Percentiles rank a stretch among this genome's conserved stretches.
Evolutionary conservation across 2,797 vertebrate genomes (phyloP).

Genomic region (Artibeus jamaicensis): DNA sequence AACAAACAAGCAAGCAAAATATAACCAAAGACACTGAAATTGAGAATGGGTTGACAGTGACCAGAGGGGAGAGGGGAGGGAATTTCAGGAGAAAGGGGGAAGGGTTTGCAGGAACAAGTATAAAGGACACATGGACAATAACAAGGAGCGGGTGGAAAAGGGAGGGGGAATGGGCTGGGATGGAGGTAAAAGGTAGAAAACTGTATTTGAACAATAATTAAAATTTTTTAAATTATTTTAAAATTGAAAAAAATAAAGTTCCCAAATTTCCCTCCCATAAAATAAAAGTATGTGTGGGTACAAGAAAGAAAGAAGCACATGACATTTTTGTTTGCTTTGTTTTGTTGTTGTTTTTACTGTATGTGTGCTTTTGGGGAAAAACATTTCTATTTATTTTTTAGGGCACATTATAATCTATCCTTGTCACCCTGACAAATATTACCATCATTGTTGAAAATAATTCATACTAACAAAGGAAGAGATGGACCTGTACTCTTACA

Average conservation of each 20-base stretch:
- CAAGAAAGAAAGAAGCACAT: not conserved
- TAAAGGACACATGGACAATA: no score
- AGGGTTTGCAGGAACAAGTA: no score
- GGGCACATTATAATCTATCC: conserved; percentile 40
- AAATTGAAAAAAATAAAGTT: not conserved
- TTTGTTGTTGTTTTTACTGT: not conserved
- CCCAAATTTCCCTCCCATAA: not conserved
- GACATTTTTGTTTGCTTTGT: not conserved
- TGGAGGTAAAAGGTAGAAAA: no score
- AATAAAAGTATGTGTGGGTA: not conserved
- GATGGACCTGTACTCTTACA: conserved; percentile 44
- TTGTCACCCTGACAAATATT: conserved; percentile 67
- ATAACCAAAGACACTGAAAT: no score
- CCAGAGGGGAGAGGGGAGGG: no score
- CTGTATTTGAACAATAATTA: no score
- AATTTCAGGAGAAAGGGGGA: no score
- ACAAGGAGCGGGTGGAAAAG: no score
- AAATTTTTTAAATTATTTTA: no score
- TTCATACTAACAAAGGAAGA: conserved; percentile 73
- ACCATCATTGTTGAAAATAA: conserved; percentile 73
- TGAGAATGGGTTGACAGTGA: no score
- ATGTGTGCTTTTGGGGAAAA: not conserved
- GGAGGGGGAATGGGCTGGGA: no score
- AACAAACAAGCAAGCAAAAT: no score
- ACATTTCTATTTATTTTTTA: conserved; percentile 20